These are phyloP conservation scores for Pluvialis apricaria DNA, from an alignment of 2,113 vertebrate genomes.

Conservation along the genomic window DNA sequence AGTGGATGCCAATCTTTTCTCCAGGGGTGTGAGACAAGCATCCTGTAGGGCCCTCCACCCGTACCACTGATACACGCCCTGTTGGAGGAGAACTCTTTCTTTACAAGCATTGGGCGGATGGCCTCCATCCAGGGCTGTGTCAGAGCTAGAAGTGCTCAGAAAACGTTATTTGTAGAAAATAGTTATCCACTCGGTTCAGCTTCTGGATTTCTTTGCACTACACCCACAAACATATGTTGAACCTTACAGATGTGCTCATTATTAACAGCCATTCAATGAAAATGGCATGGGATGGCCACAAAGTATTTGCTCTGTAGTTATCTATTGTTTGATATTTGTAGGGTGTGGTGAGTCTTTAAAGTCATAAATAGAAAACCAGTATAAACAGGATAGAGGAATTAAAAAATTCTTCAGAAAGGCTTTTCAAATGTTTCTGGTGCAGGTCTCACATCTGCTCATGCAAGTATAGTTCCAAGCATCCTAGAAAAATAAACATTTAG, in stretches of 20 bases:
- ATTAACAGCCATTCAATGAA: not conserved
- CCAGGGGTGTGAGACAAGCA: slow-evolving; percentile 5
- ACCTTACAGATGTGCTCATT: not conserved
- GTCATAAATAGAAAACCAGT: not conserved
- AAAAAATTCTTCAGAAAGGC: not conserved
- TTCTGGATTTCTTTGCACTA: not conserved
- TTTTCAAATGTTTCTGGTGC: not conserved
- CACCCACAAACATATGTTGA: not conserved
- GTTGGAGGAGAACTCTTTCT: not conserved
- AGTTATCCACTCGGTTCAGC: not conserved
- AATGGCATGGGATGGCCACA: not conserved
- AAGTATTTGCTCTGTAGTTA: not conserved
- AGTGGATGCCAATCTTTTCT: not conserved
- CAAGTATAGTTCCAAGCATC: not conserved
- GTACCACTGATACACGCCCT: not conserved
- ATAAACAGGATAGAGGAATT: not conserved
- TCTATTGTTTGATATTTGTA: not conserved
- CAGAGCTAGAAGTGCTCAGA: not conserved
- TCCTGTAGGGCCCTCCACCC: not conserved
- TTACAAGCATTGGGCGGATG: not conserved
- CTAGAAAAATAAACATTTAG: not conserved
- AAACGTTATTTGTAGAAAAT: not conserved
- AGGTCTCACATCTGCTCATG: not conserved
- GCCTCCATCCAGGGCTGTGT: not conserved
- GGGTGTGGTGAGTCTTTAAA: not conserved